A percentile compares a stretch with the other conserved stretches of the same genome.
Evolutionary conservation across 2,888 invertebrate species (phyloP).

Genomic region (Homarus gammarus): DNA sequence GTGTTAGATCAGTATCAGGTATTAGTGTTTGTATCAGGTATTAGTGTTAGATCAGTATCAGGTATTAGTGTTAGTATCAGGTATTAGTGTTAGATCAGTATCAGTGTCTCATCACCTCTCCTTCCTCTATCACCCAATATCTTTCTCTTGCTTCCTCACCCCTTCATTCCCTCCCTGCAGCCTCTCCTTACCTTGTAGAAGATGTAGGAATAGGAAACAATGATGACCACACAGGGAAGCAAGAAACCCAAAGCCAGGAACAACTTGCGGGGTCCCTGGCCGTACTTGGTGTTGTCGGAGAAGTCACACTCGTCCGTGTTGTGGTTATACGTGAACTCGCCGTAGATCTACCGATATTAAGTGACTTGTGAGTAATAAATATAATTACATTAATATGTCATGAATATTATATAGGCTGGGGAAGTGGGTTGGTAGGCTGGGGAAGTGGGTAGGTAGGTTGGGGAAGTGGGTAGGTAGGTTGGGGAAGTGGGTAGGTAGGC

Average conservation of each 20-base stretch:
- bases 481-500: no score
- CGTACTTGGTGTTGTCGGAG: slow-evolving; percentile 12
- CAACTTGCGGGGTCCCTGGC: slow-evolving; percentile 54
- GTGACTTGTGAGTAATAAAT: no score
- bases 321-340: slow-evolving; percentile 63
- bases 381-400: not conserved
- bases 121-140: not conserved
- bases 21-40: no score
- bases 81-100: no score
- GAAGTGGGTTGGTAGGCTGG: no score
- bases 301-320: slow-evolving; percentile 74
- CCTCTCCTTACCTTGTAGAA: slow-evolving; percentile 71
- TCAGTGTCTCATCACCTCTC: no score
- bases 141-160: not conserved
- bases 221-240: slow-evolving; percentile 66
- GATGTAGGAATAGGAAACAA: slow-evolving; percentile 73
- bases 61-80: no score
- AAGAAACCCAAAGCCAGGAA: slow-evolving; percentile 70
- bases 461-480: no score
- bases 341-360: slow-evolving; percentile 56
- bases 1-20: no score
- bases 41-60: no score
- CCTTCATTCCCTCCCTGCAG: slow-evolving; percentile 7
- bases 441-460: no score
- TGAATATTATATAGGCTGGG: not conserved